Conservation (phyloP, 2,888 invertebrate species). For the Tenthredo scrophulariae region DNA sequence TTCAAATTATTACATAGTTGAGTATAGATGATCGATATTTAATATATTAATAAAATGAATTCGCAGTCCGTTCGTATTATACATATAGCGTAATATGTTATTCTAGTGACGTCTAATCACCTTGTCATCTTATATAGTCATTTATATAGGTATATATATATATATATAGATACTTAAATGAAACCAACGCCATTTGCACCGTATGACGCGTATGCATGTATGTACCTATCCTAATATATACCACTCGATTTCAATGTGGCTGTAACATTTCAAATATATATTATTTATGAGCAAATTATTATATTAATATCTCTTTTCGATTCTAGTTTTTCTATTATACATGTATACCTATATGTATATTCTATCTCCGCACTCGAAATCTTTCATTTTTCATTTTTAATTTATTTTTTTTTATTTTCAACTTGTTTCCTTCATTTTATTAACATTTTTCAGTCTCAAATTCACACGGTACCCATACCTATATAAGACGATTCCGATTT, state of each 20-base stretch:
- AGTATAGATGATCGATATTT: slow-evolving; percentile 26
- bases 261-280: background rate
- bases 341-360: background rate
- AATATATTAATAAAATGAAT: slow-evolving; percentile 1
- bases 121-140: slow-evolving; percentile 7
- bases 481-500: background rate
- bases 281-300: slow-evolving; percentile 3
- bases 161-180: slow-evolving; percentile 21
- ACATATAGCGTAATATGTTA: slow-evolving; percentile 9
- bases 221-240: slow-evolving; percentile 8
- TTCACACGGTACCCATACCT: background rate
- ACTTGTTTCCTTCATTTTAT: background rate
- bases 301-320: background rate
- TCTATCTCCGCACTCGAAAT: background rate
- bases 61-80: slow-evolving; percentile 23
- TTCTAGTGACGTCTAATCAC: slow-evolving; percentile 28
- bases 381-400: background rate
- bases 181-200: slow-evolving; percentile 27
- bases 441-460: background rate
- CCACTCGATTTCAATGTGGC: slow-evolving; percentile 19
- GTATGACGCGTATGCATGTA: slow-evolving; percentile 5
- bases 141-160: slow-evolving; percentile 13
- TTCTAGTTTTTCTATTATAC: background rate
- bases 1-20: background rate
- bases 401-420: background rate